Base-by-base conservation (phyloP, 2,113 vertebrate species). In the Cephalopholis sonnerati region DNA sequence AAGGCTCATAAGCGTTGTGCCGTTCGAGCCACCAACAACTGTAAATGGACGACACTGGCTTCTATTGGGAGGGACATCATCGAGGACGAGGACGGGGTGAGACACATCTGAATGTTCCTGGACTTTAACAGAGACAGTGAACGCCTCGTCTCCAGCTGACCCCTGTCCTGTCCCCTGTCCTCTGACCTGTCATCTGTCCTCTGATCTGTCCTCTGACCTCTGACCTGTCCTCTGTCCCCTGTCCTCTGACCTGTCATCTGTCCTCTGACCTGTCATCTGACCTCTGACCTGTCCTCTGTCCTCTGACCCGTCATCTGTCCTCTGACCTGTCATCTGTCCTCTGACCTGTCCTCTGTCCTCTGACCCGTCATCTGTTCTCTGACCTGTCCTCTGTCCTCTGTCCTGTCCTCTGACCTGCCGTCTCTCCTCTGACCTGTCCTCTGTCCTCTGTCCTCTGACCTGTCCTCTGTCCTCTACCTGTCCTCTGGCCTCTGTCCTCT, bases 1-100 rank as follows among this genome's bases (percentile, higher is more conserved):
- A 99, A 99, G 91, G 97, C 98, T 74, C 98, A 99, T 85, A 99
- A 98, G 65, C 96, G 98, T 7, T 99, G 98, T 85, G 98, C 98
- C 1, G 97, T 99, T 65, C 92, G 98, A 57, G 98, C 98, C 66
- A 99, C 96, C 66, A 99, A 97, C 88, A 98, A 99, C 92, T 99
- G 98, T 91, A 99, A 99, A 85, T 99, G 98, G 98, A 99, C 98
- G 7, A 99, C 98, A 0, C 93, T 99, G 91, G 97, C 98, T 12
- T 99, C 98, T 5, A 97, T 99, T 0, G 98, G 98, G 76, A 99
- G 97, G 91, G 98, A 99, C 93, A 99, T 99, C 82, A 97, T 99
- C 1, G 98, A 99, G 90, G 97, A 99, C 2, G 98, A 99, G 93
- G 98, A 99, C 6, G 98, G 98, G 96, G 98, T 99, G 94, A n/a